phyloP scores from a whole-genome alignment of 2,888 invertebrate species.

The Gerosis bhagava region DNA sequence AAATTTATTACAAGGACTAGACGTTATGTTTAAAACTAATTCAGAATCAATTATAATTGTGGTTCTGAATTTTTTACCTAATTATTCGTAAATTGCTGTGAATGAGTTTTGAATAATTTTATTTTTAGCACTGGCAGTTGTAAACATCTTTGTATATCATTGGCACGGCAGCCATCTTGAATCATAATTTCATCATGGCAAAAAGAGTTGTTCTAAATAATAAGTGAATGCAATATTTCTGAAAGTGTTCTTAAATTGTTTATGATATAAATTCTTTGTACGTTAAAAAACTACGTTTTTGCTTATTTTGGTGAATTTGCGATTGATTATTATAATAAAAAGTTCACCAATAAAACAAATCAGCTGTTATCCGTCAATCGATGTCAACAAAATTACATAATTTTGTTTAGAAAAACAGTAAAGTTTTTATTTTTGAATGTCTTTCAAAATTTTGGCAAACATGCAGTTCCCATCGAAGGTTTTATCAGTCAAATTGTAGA shows the following conservation, averaged over 20 bases:
- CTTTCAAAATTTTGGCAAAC: conserved; percentile 70
- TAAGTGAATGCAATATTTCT: conserved; percentile 50
- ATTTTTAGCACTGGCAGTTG: conserved; percentile 55
- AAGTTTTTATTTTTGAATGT: conserved; percentile 70
- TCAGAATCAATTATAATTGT: too few species aligned
- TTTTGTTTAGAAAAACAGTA: conserved; percentile 82
- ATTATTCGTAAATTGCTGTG: too few species aligned
- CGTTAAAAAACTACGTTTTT: conserved; percentile 19
- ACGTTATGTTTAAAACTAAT: too few species aligned
- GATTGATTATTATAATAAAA: conserved; percentile 51
- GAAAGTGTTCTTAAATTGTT: conserved; percentile 4
- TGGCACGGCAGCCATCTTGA: conserved; percentile 67
- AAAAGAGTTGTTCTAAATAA: conserved; percentile 65
- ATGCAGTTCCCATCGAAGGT: conserved; percentile 60
- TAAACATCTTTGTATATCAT: conserved; percentile 32
- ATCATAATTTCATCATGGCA: conserved; percentile 61
- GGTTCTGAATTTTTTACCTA: too few species aligned
- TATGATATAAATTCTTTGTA: conserved; percentile 16
- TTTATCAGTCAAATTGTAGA: conserved; percentile 63
- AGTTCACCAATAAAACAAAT: conserved; percentile 77
- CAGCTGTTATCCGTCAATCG: conserved; percentile 83
- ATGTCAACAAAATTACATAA: conserved; percentile 84
- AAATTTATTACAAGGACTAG: too few species aligned
- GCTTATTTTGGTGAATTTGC: conserved; percentile 28
- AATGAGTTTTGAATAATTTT: too few species aligned